These are phyloP conservation scores for Tetranychus urticae DNA, from an alignment of 1,140 invertebrate genomes.

Conservation along the genomic window DNA sequence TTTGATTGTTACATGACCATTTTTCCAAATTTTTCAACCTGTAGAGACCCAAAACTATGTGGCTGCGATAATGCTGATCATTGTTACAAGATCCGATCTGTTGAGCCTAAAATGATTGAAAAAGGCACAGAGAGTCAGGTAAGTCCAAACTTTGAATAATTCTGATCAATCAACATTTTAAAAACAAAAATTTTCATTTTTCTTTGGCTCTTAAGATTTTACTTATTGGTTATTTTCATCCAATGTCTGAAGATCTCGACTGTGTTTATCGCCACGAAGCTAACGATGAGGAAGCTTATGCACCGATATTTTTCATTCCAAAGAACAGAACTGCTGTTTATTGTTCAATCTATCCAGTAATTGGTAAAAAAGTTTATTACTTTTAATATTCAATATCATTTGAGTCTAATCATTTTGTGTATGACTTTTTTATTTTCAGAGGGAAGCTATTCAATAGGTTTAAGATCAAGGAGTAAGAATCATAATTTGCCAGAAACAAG, in stretches of 20 bases:
- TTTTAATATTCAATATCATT: no score
- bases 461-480: background rate
- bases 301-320: slow-evolving; percentile 2
- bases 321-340: slow-evolving; percentile 5
- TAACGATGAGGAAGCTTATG: background rate
- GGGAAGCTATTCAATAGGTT: slow-evolving; percentile 1
- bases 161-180: no score
- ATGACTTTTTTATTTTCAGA: background rate
- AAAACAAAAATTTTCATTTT: no score
- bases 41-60: slow-evolving; percentile 6
- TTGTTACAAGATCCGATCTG: slow-evolving; percentile 4
- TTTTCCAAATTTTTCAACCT: background rate
- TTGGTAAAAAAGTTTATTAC: background rate
- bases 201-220: slow-evolving; percentile 1
- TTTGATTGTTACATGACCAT: background rate
- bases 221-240: slow-evolving; percentile 7
- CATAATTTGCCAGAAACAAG: background rate
- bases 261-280: slow-evolving; percentile 2
- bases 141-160: background rate
- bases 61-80: slow-evolving; percentile 6
- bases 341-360: slow-evolving; percentile 1
- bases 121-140: background rate
- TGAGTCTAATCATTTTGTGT: no score
- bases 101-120: background rate
- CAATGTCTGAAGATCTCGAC: background rate